These are phyloP conservation scores for Philopotamus ludificatus DNA, from an alignment of 1,140 invertebrate genomes.

Conservation along the genomic window DNA sequence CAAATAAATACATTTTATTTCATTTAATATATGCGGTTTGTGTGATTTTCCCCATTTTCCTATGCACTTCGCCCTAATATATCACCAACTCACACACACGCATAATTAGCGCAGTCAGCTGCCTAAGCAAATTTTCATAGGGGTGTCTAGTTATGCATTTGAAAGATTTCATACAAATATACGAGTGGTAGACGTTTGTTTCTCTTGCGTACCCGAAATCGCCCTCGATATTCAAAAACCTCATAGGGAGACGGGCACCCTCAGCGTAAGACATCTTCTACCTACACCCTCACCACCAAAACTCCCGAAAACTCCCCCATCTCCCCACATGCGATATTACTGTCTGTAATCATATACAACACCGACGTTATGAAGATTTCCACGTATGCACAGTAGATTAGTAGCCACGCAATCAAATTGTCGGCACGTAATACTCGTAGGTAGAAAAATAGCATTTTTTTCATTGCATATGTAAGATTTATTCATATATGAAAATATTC, in stretches of 20 bases:
- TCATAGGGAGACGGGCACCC: not conserved
- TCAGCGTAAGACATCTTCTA: not conserved
- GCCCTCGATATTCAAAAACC: not conserved
- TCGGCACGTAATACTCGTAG: conserved; percentile 4
- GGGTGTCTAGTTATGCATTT: not conserved
- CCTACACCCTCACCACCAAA: conserved; percentile 2
- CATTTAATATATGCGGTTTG: not conserved
- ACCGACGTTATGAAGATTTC: conserved; percentile 41
- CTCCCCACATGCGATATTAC: conserved; percentile 17
- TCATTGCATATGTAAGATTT: not conserved
- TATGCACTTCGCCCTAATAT: not conserved
- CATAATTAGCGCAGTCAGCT: not conserved
- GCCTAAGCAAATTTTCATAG: no score
- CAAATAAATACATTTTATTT: no score
- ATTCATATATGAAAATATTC: no score
- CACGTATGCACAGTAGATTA: conserved; percentile 42
- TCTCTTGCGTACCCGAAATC: not conserved
- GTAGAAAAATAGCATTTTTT: conserved; percentile 9
- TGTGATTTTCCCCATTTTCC: not conserved
- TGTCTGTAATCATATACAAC: conserved; percentile 34
- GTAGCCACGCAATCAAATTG: conserved; percentile 39
- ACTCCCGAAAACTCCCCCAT: not conserved
- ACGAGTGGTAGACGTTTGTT: conserved; percentile 4
- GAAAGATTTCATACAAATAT: not conserved
- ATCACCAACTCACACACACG: not conserved